phyloP scores from a whole-genome alignment of 1,140 invertebrate species.

The Proales similis region DNA sequence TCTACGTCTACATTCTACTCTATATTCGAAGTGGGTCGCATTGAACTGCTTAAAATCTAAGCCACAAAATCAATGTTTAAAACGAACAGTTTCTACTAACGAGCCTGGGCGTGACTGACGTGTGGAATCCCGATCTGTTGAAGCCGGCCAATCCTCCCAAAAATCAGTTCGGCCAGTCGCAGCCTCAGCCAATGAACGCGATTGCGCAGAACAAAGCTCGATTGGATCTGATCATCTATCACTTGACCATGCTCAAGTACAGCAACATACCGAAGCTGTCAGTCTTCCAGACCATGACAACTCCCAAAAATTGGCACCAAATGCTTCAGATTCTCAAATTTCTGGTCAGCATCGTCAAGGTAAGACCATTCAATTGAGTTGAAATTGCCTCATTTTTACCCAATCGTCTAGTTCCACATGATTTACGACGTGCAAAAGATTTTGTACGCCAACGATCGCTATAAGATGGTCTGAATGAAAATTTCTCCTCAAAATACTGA shows the following conservation, averaged over 20 bases:
- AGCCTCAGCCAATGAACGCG: slow-evolving; percentile 14
- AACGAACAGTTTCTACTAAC: slow-evolving; percentile 15
- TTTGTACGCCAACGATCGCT: too few relatives aligned
- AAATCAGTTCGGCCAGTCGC: not conserved
- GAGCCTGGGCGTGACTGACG: slow-evolving; percentile 11
- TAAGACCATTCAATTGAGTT: too few relatives aligned
- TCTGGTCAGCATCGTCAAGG: slow-evolving; percentile 16
- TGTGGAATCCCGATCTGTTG: slow-evolving; percentile 19
- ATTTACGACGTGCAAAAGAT: too few relatives aligned
- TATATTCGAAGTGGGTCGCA: slow-evolving; percentile 26
- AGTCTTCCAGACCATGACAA: slow-evolving; percentile 26
- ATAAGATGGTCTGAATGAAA: too few relatives aligned
- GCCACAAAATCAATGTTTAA: not conserved
- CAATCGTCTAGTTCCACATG: too few relatives aligned
- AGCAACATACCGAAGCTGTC: not conserved
- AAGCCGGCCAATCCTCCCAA: not conserved
- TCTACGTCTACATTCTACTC: slow-evolving; percentile 18
- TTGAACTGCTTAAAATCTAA: not conserved
- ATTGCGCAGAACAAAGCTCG: slow-evolving; percentile 20
- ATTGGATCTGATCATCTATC: slow-evolving; percentile 22
- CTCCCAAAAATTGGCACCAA: slow-evolving; percentile 18
- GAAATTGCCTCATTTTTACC: too few relatives aligned
- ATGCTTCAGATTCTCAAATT: slow-evolving; percentile 30
- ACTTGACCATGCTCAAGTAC: slow-evolving; percentile 23
- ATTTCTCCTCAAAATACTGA: too few relatives aligned